These are phyloP conservation scores for Iselma pallidipennis DNA, from an alignment of 2,888 invertebrate genomes.

Conservation along the genomic window DNA sequence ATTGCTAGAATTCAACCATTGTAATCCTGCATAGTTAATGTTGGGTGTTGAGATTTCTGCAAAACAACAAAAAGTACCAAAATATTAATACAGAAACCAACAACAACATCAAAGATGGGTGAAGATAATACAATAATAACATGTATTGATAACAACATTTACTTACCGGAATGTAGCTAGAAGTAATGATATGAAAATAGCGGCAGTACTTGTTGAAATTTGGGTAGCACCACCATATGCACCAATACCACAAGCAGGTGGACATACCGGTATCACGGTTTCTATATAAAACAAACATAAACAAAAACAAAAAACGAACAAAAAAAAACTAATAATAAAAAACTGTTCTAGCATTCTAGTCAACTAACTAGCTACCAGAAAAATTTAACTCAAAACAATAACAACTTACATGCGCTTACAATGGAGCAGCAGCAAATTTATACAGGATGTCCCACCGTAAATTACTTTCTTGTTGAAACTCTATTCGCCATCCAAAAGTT, in stretches of 20 bases:
- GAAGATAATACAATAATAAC: neutral
- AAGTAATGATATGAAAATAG: slow-evolving; percentile 58
- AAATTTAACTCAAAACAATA: too few relatives aligned
- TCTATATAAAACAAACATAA: slow-evolving; percentile 66
- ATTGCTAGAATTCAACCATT: slow-evolving; percentile 54
- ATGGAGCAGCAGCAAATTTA: too few relatives aligned
- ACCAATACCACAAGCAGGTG: slow-evolving; percentile 84
- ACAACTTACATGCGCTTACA: neutral
- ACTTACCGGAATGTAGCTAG: slow-evolving; percentile 58
- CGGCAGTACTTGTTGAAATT: slow-evolving; percentile 59
- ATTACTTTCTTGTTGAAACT: too few relatives aligned
- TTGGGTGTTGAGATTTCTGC: slow-evolving; percentile 72
- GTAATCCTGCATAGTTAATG: slow-evolving; percentile 71
- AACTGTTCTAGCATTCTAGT: neutral
- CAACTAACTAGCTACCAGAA: too few relatives aligned
- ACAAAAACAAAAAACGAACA: slow-evolving; percentile 14
- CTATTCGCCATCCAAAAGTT: too few relatives aligned
- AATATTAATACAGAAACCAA: too few relatives aligned
- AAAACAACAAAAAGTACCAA: slow-evolving; percentile 28
- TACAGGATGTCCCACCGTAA: too few relatives aligned
- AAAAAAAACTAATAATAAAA: too few relatives aligned
- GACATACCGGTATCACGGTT: slow-evolving; percentile 89
- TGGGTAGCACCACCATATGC: slow-evolving; percentile 63
- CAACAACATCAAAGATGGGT: neutral
- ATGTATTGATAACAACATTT: slow-evolving; percentile 12